Base-by-base conservation (phyloP, 2,113 vertebrate genomes). In the Tapirus terrestris region DNA sequence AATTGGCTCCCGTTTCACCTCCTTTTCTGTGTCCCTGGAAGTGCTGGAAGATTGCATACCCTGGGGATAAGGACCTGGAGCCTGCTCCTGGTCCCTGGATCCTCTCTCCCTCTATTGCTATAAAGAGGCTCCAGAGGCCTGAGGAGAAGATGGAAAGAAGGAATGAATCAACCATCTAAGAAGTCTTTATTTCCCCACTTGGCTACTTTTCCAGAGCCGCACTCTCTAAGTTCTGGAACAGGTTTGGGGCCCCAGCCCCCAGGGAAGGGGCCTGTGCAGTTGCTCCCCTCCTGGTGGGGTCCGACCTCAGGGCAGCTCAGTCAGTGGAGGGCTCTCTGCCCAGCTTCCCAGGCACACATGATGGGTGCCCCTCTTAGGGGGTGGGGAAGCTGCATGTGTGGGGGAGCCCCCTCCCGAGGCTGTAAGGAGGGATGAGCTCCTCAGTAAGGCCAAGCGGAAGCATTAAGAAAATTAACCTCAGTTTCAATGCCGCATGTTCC, bases 101-200 rank as follows among this genome's bases (percentile, higher is more conserved):
- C 36, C 51, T 45, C 31, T 18, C 10, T 25, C 21, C 23, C 29
- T 58, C 18, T 58, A 2, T 29, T 43, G 72, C 72, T 51, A 12
- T 14, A 20, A 39, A 92, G 86, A 89, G 87, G 84, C 43, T 10
- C 61, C 53, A 39, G 31, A 83, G 45, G 39, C 63, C 53, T 5
- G 23, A 92, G 75, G 75, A 61, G 70, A 65, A 45, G 36, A 43
- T 25, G 39, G 67, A 43, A 72, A 65, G 75, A 90, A 88, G 63
- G 39, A 79, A 36, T 14, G 79, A 67, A 25, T 3, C 16, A 3
- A 43, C 25, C 61, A 73, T 88, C 33, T 76, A n/a, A 45, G 31
- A 51, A 88, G 45, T 18, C 63, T 98, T 97, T 97, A 97, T 96
- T 96, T 79, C 67, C 70, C 76, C 53, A 31, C 27, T 43, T 36